phyloP scores from a whole-genome alignment of 2,797 vertebrate species.

The Linurgus olivaceus region DNA sequence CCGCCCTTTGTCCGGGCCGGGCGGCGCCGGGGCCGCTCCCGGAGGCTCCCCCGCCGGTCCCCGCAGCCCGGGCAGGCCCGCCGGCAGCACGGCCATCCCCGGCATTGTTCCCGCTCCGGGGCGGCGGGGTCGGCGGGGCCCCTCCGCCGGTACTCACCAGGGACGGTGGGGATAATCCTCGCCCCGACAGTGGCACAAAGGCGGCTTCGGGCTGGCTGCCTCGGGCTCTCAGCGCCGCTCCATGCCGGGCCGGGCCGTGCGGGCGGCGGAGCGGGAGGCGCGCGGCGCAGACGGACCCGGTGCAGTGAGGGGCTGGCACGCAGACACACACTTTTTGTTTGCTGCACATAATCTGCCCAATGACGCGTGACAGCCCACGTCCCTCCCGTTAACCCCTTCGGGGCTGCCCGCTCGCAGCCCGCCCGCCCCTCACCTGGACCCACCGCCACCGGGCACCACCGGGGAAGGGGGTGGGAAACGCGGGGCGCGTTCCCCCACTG shows the following conservation, averaged over 20 bases:
- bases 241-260: slow-evolving; percentile 62
- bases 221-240: slow-evolving; percentile 75
- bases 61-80: background rate
- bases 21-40: background rate
- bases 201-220: background rate
- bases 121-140: background rate
- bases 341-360: slow-evolving; percentile 97
- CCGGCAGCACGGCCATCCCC: background rate
- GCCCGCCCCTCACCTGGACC: background rate
- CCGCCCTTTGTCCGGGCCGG: slow-evolving; percentile 13
- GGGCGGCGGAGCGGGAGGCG: slow-evolving; percentile 21
- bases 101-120: slow-evolving; percentile 1
- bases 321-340: slow-evolving; percentile 99
- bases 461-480: background rate
- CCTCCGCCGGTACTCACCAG: slow-evolving; percentile 68
- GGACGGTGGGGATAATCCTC: slow-evolving; percentile 48
- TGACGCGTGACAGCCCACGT: slow-evolving; percentile 95
- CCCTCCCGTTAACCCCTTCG: slow-evolving; percentile 96
- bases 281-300: slow-evolving; percentile 88
- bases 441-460: background rate
- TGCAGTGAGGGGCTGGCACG: slow-evolving; percentile 91
- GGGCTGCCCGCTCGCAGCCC: slow-evolving; percentile 37
- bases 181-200: slow-evolving; percentile 32
- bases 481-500: background rate
- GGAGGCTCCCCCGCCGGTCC: background rate